Evolutionary conservation across 2,113 vertebrate genomes (phyloP).

Genomic region (Prinia subflava): DNA sequence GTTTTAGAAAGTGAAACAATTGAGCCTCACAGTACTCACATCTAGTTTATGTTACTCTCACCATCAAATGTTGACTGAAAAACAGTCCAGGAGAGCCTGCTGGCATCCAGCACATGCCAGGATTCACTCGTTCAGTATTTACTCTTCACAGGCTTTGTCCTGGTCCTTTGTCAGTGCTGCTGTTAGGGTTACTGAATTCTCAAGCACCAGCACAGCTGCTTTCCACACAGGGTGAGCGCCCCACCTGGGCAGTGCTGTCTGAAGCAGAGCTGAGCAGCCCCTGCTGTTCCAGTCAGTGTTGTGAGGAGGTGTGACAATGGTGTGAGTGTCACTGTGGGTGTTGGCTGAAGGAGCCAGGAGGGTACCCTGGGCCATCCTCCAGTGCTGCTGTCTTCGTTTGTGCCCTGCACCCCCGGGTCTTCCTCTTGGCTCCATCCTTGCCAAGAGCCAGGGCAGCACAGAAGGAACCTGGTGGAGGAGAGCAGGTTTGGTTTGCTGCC

Average conservation of each 20-base stretch:
- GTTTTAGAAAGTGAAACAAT: not conserved
- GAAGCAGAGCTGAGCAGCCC: not conserved
- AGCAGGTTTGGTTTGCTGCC: not conserved
- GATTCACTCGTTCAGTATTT: not conserved
- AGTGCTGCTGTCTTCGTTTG: not conserved
- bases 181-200: not conserved
- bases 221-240: not conserved
- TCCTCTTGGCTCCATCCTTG: not conserved
- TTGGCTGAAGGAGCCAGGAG: fast-evolving
- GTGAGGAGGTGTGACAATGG: not conserved
- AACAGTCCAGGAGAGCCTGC: not conserved
- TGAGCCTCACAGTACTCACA: not conserved
- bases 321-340: fast-evolving
- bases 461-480: not conserved
- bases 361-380: fast-evolving
- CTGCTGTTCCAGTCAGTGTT: not conserved
- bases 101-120: not conserved
- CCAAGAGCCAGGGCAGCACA: not conserved
- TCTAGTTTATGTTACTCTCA: not conserved
- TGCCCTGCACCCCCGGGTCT: not conserved
- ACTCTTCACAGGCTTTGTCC: not conserved
- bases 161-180: not conserved
- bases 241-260: fast-evolving
- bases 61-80: not conserved
- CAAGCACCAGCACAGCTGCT: not conserved